These are phyloP conservation scores for Drosophila robusta DNA, from an alignment of 2,888 invertebrate genomes.

Conservation along the genomic window DNA sequence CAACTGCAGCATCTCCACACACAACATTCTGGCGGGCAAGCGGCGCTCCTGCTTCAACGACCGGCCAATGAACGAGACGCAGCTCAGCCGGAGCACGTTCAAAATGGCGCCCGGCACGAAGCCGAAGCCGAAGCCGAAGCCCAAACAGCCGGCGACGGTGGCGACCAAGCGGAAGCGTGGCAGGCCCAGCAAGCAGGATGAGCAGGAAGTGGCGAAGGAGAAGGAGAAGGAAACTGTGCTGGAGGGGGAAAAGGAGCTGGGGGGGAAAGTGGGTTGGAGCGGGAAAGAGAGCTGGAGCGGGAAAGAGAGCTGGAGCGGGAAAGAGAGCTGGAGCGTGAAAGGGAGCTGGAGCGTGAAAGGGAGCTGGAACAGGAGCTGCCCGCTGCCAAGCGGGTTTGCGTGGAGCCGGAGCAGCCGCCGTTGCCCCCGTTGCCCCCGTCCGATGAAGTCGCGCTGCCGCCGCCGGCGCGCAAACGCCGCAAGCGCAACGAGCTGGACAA, in stretches of 20 bases:
- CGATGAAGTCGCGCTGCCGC: neutral
- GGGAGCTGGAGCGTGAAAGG: neutral
- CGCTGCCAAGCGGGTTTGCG: neutral
- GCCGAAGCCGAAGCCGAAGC: neutral
- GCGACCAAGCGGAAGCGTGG: constrained; percentile 41
- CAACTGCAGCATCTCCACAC: constrained; percentile 82
- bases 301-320: constrained; percentile 8
- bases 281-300: neutral
- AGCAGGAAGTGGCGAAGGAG: neutral
- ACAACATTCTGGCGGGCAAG: constrained; percentile 83
- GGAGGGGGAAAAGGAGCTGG: neutral
- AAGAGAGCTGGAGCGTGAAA: neutral
- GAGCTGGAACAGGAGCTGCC: constrained; percentile 5
- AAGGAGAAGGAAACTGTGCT: neutral
- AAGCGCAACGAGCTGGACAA: constrained; percentile 86
- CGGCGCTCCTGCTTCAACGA: constrained; percentile 68
- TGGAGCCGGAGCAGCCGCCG: neutral
- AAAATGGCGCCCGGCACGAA: constrained; percentile 14
- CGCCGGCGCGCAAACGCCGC: constrained; percentile 79
- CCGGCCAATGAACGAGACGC: constrained; percentile 76
- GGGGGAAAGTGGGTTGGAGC: neutral
- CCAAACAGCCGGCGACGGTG: neutral
- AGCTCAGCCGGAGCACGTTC: constrained; percentile 54
- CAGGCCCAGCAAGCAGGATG: neutral
- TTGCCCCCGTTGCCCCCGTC: neutral